Evolutionary conservation across 2,888 invertebrate genomes (phyloP).

Genomic region (Metopia argyrocephala): DNA sequence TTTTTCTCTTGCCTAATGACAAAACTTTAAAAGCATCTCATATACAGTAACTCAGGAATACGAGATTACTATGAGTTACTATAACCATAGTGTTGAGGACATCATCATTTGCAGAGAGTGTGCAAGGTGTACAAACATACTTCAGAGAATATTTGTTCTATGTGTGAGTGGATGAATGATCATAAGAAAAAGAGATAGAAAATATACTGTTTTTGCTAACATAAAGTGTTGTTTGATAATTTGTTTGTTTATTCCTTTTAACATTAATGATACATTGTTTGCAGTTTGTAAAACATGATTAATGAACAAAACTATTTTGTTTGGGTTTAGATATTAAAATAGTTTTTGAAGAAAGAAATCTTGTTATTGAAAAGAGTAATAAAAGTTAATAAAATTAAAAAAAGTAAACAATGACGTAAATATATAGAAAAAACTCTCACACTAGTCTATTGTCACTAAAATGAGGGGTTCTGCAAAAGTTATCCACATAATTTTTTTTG

Average conservation of each 20-base stretch:
- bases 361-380: not conserved
- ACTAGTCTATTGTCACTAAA: no score
- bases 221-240: not conserved
- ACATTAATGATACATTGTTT: slow-evolving; percentile 26
- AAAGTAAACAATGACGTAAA: not conserved
- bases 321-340: slow-evolving; percentile 1
- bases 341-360: not conserved
- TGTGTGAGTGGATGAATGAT: not conserved
- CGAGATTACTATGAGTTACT: not conserved
- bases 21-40: not conserved
- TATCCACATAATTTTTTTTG: no score
- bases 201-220: not conserved
- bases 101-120: not conserved
- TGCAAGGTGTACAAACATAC: not conserved
- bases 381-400: not conserved
- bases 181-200: not conserved
- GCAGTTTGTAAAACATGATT: slow-evolving; percentile 23
- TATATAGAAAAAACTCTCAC: no score
- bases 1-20: not conserved
- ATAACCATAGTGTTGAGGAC: not conserved
- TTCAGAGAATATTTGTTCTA: not conserved
- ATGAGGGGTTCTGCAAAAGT: no score
- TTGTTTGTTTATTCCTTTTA: not conserved
- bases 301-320: slow-evolving; percentile 19
- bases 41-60: not conserved